These are phyloP conservation scores for Psilopogon haemacephalus DNA, from an alignment of 2,113 vertebrate species.

Conservation along the genomic window DNA sequence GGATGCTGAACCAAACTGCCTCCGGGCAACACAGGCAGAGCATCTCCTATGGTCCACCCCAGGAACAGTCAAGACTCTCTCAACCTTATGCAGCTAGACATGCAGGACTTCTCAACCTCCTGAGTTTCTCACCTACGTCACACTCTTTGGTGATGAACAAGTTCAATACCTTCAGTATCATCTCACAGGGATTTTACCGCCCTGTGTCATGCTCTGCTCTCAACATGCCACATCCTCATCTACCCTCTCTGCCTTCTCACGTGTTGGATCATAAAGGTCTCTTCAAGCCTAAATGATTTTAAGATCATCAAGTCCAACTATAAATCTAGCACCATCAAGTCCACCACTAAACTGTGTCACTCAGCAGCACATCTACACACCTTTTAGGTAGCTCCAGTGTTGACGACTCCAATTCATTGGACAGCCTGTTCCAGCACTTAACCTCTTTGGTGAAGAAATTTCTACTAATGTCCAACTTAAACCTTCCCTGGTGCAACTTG, in stretches of 20 bases:
- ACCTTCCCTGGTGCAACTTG: background rate
- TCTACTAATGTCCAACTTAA: background rate
- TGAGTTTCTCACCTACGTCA: background rate
- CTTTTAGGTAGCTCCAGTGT: background rate
- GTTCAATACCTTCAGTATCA: background rate
- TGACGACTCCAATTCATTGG: background rate
- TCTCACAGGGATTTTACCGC: fast-evolving
- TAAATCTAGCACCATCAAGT: background rate
- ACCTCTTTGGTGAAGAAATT: background rate
- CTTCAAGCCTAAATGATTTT: no score
- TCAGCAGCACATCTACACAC: fast-evolving
- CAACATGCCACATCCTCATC: background rate
- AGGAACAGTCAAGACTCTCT: background rate
- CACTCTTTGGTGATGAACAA: background rate
- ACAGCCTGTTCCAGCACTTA: background rate
- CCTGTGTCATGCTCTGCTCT: fast-evolving
- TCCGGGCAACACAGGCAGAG: background rate
- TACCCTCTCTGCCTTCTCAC: background rate
- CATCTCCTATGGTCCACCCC: background rate
- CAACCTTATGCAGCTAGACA: background rate
- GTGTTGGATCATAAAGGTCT: no score
- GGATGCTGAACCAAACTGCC: fast-evolving
- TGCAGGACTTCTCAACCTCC: background rate
- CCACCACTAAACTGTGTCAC: background rate
- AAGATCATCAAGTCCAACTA: background rate